These are phyloP conservation scores for Morpho deidamia DNA, from an alignment of 2,888 invertebrate species.

Conservation along the genomic window DNA sequence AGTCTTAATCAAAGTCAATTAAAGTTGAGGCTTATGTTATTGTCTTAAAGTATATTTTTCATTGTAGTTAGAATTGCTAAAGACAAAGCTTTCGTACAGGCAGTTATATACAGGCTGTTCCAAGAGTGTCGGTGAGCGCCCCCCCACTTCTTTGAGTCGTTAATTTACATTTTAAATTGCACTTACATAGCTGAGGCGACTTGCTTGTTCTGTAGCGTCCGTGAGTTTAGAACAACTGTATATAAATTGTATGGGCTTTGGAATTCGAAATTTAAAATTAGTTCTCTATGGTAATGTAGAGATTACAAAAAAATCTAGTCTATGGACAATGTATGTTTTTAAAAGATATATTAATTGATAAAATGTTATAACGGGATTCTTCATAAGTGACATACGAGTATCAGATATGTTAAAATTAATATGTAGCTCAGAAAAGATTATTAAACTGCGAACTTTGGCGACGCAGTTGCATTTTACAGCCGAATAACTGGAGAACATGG, in stretches of 20 bases:
- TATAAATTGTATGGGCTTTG: slow-evolving; percentile 22
- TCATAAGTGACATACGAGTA: too few species aligned
- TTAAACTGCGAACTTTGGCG: too few species aligned
- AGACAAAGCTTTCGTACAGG: background rate
- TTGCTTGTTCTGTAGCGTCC: slow-evolving; percentile 64
- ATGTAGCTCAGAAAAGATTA: too few species aligned
- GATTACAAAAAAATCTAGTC: too few species aligned
- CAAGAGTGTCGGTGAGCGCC: slow-evolving; percentile 59
- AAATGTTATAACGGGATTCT: too few species aligned
- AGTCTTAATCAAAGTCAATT: background rate
- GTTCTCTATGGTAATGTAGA: slow-evolving; percentile 3
- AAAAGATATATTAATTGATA: too few species aligned
- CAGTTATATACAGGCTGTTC: slow-evolving; percentile 40
- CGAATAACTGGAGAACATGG: too few species aligned
- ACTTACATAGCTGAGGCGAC: slow-evolving; percentile 75
- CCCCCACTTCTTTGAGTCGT: slow-evolving; percentile 74
- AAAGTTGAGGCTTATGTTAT: too few species aligned
- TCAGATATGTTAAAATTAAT: too few species aligned
- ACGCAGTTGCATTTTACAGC: too few species aligned
- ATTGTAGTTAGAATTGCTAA: background rate
- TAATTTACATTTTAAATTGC: slow-evolving; percentile 80
- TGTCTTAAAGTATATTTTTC: background rate
- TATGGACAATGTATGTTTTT: too few species aligned
- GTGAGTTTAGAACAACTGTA: slow-evolving; percentile 30
- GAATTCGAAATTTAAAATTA: slow-evolving; percentile 21